Percentiles rank a stretch among this genome's conserved stretches.
phyloP scores from a whole-genome alignment of 2,888 invertebrate species.

The Prenolepis imparis region DNA sequence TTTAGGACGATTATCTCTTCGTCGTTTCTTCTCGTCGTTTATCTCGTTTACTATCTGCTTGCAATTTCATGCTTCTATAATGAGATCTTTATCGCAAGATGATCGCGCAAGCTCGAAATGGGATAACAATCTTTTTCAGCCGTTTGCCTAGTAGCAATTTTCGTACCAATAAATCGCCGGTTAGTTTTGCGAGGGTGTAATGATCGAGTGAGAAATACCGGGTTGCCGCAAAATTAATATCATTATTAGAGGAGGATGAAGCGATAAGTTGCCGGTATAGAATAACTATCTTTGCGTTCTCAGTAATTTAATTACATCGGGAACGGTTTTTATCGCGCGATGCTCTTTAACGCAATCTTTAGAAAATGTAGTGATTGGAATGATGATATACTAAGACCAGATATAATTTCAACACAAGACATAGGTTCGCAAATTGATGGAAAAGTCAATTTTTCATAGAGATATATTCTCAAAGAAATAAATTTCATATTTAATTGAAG shows the following conservation, averaged over 20 bases:
- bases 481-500: slow-evolving; percentile 58
- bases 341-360: background rate
- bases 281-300: slow-evolving; percentile 42
- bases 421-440: background rate
- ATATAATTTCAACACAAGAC: background rate
- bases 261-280: slow-evolving; percentile 28
- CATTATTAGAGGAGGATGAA: slow-evolving; percentile 43
- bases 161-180: slow-evolving; percentile 46
- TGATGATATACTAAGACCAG: slow-evolving; percentile 8
- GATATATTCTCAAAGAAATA: slow-evolving; percentile 25
- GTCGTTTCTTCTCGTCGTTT: slow-evolving; percentile 21
- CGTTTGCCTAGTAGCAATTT: slow-evolving; percentile 55
- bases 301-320: slow-evolving; percentile 46
- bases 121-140: slow-evolving; percentile 51
- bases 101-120: slow-evolving; percentile 48
- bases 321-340: slow-evolving; percentile 23
- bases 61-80: slow-evolving; percentile 65
- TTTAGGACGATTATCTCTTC: slow-evolving; percentile 56
- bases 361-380: slow-evolving; percentile 10
- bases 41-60: slow-evolving; percentile 19
- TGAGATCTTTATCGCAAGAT: slow-evolving; percentile 64
- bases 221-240: slow-evolving; percentile 45
- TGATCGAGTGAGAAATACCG: slow-evolving; percentile 30
- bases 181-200: slow-evolving; percentile 38
- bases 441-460: slow-evolving; percentile 24